Conservation (phyloP, 35 echinoderm and acorn worm species). For the Chiridota heheva region DNA sequence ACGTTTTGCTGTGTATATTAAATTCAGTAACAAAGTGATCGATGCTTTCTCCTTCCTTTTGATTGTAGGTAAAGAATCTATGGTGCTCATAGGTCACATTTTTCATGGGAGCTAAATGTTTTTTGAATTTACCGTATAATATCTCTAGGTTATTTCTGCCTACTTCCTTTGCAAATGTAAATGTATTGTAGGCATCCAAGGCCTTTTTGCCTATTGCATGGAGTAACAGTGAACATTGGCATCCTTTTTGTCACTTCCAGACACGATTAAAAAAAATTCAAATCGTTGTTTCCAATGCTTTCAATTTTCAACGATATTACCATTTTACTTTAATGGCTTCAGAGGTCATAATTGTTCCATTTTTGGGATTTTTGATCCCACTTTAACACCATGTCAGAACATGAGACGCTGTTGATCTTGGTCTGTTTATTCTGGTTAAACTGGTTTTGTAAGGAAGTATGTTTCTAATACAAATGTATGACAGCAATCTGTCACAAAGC, state of each 20-base stretch:
- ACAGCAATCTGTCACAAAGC: too few species aligned
- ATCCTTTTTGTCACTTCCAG: too few species aligned
- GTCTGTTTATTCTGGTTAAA: too few species aligned
- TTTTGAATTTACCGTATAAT: neutral
- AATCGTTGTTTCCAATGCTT: conserved; percentile 44
- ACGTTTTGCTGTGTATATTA: too few species aligned
- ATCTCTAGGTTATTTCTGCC: neutral
- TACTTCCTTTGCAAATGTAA: neutral
- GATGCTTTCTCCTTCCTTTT: neutral
- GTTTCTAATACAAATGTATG: too few species aligned
- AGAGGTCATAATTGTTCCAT: conserved; percentile 29
- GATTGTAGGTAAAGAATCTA: neutral
- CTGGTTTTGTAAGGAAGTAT: too few species aligned
- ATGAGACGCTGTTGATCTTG: too few species aligned
- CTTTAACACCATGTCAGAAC: conserved; percentile 1
- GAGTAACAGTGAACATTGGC: conserved; percentile 23
- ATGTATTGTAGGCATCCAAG: conserved; percentile 48
- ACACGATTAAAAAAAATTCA: conserved; percentile 16
- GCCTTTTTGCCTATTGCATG: conserved; percentile 51
- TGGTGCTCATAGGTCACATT: neutral
- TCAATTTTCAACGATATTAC: conserved; percentile 26
- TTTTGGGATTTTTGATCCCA: neutral
- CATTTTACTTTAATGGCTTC: neutral
- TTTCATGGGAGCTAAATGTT: neutral
- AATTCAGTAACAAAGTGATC: conserved; percentile 13